phyloP scores from a whole-genome alignment of 2,888 invertebrate genomes.

The Tipula vernalis region DNA sequence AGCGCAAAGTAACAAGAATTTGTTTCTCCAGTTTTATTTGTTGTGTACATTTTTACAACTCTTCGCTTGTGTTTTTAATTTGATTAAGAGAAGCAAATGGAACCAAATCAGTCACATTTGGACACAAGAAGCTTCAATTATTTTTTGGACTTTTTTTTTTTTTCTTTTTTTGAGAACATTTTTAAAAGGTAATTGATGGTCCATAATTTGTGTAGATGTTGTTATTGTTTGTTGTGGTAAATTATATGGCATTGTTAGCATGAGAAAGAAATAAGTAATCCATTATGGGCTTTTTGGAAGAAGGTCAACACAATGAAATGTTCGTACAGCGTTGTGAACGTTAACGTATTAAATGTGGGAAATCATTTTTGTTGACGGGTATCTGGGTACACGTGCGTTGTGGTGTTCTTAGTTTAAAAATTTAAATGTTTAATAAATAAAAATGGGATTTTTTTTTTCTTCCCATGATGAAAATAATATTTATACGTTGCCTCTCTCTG shows the following conservation, averaged over 20 bases:
- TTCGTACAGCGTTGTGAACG: not conserved
- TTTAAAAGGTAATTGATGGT: not conserved
- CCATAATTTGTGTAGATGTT: not conserved
- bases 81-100: constrained; percentile 4
- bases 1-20: not conserved
- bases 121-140: constrained; percentile 4
- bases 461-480: too few relatives aligned
- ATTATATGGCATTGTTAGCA: not conserved
- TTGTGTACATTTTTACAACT: not conserved
- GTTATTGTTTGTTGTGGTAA: not conserved
- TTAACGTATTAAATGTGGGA: not conserved
- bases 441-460: too few relatives aligned
- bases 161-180: not conserved
- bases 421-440: too few relatives aligned
- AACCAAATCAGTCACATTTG: not conserved
- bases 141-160: not conserved
- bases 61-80: not conserved
- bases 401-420: too few relatives aligned
- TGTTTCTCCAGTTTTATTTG: not conserved
- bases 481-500: too few relatives aligned
- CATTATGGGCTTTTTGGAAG: not conserved
- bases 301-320: not conserved
- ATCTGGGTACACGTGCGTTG: too few relatives aligned
- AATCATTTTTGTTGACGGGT: not conserved
- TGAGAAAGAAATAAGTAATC: not conserved